These are phyloP conservation scores for Macroramphosus scolopax DNA, from an alignment of 2,797 vertebrate species.

Conservation along the genomic window DNA sequence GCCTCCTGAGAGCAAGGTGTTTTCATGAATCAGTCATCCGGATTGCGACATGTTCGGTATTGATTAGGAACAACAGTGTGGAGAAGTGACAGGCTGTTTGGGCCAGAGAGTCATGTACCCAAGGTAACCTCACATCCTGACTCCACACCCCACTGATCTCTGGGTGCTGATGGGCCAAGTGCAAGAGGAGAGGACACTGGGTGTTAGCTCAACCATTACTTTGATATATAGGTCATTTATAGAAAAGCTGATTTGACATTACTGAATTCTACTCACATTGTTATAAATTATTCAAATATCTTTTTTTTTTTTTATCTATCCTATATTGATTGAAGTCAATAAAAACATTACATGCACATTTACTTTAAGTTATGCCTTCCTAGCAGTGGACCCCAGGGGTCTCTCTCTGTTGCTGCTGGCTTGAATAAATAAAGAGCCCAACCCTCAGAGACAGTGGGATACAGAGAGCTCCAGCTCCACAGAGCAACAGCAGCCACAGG, in stretches of 20 bases:
- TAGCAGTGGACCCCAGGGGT: slow-evolving; percentile 76
- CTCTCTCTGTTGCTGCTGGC: slow-evolving; percentile 83
- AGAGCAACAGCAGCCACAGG: too few relatives aligned
- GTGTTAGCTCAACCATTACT: too few relatives aligned
- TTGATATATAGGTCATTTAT: too few relatives aligned
- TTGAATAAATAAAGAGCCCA: slow-evolving; percentile 55
- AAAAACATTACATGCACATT: too few relatives aligned
- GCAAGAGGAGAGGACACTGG: slow-evolving; percentile 76
- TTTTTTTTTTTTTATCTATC: too few relatives aligned
- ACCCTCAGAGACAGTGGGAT: slow-evolving; percentile 85
- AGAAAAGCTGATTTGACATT: too few relatives aligned
- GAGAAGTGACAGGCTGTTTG: slow-evolving; percentile 83
- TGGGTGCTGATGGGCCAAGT: slow-evolving; percentile 82
- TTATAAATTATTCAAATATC: too few relatives aligned
- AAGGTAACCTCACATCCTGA: slow-evolving; percentile 96
- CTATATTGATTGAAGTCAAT: too few relatives aligned
- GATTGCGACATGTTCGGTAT: slow-evolving; percentile 43
- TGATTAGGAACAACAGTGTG: slow-evolving; percentile 38
- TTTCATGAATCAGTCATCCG: slow-evolving; percentile 43
- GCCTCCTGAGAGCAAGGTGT: slow-evolving; percentile 18
- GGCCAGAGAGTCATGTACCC: slow-evolving; percentile 97
- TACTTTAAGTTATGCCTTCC: slow-evolving; percentile 22
- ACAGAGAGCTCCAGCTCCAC: slow-evolving; percentile 72
- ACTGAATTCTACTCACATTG: too few relatives aligned
- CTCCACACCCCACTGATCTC: slow-evolving; percentile 91